Percentiles rank a stretch among this genome's conserved stretches.
phyloP scores from a whole-genome alignment of 2,113 vertebrate genomes.

The Cephalopterus ornatus region DNA sequence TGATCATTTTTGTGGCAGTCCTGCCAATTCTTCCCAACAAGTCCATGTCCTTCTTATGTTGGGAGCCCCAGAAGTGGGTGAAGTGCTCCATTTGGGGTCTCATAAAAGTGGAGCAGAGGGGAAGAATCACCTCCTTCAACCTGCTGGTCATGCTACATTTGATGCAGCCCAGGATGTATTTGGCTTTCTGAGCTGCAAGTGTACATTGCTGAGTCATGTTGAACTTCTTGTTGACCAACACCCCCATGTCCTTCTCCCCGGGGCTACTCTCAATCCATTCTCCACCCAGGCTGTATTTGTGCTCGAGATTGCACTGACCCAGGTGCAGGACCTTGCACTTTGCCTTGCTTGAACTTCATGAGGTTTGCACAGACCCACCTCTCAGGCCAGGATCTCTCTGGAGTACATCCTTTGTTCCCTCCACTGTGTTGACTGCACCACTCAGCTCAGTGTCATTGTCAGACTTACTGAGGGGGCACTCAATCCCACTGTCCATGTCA shows the following conservation, averaged over 20 bases:
- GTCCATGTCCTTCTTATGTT: neutral
- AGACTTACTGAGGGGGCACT: neutral
- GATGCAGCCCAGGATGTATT: neutral
- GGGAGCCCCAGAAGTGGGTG: neutral
- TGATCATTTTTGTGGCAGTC: neutral
- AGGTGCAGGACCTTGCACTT: neutral
- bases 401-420: neutral
- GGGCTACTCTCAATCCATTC: neutral
- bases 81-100: fast-evolving
- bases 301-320: fast-evolving
- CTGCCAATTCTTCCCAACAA: neutral
- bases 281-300: neutral
- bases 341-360: neutral
- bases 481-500: fast-evolving
- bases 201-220: neutral
- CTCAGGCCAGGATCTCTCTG: neutral
- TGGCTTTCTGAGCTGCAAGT: neutral
- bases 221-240: neutral
- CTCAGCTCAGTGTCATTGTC: too few relatives aligned
- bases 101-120: neutral
- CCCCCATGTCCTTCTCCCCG: neutral
- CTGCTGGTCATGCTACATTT: neutral
- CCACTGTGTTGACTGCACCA: neutral
- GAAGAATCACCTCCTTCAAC: neutral
- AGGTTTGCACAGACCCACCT: neutral